Conservation (phyloP, 2,888 invertebrate species). For the Sepioteuthis lessoniana region DNA sequence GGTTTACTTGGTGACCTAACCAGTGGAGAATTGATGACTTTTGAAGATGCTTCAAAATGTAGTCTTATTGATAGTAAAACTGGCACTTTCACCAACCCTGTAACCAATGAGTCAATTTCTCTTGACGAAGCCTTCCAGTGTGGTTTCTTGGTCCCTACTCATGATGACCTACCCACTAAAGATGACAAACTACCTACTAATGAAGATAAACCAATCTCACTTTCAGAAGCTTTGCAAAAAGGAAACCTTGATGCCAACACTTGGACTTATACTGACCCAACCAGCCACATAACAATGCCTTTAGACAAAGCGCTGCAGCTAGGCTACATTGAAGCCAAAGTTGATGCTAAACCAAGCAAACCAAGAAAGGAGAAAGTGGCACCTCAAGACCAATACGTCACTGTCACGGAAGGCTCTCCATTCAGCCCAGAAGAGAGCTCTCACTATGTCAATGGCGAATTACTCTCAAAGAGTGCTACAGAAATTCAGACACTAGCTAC, state of each 20-base stretch:
- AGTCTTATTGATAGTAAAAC: slow-evolving; percentile 71
- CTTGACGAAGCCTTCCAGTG: slow-evolving; percentile 88
- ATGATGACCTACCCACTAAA: slow-evolving; percentile 50
- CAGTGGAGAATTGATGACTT: slow-evolving; percentile 44
- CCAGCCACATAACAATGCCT: slow-evolving; percentile 80
- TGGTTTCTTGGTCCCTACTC: slow-evolving; percentile 79
- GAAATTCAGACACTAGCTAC: slow-evolving; percentile 62
- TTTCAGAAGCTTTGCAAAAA: slow-evolving; percentile 91
- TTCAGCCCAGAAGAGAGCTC: slow-evolving; percentile 60
- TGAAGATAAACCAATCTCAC: slow-evolving; percentile 76
- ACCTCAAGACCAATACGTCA: slow-evolving; percentile 50
- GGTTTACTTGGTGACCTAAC: slow-evolving; percentile 54
- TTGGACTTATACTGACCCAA: slow-evolving; percentile 80
- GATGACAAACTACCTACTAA: slow-evolving; percentile 50
- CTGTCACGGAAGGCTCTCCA: slow-evolving; percentile 60
- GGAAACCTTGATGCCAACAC: slow-evolving; percentile 84
- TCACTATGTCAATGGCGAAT: slow-evolving; percentile 58
- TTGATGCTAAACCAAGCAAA: slow-evolving; percentile 50
- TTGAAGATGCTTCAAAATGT: slow-evolving; percentile 60
- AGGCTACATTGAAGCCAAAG: slow-evolving; percentile 60
- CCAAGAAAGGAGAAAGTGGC: not conserved
- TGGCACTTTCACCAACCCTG: slow-evolving; percentile 88
- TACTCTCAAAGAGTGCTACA: slow-evolving; percentile 63
- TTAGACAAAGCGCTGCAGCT: slow-evolving; percentile 59
- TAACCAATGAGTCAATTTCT: slow-evolving; percentile 85